Conservation (phyloP, 2,888 invertebrate genomes). For the Eumacrocentrus americanus region DNA sequence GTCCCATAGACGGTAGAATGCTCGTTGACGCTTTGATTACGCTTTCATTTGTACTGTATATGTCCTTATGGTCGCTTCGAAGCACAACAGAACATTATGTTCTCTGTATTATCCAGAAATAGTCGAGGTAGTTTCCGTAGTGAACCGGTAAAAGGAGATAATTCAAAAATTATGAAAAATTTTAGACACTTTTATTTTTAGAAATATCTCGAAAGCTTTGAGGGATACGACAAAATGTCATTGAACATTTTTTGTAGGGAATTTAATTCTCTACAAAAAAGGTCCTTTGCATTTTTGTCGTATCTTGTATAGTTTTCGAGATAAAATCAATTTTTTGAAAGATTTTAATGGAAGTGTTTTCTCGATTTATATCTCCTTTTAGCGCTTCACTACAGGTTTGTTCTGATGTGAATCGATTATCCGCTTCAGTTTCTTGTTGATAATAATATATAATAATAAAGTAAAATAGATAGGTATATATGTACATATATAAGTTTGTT, state of each 20-base stretch:
- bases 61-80: constrained; percentile 11
- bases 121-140: too few species aligned
- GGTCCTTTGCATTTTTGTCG: background rate
- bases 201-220: background rate
- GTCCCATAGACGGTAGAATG: background rate
- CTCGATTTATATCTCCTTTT: too few species aligned
- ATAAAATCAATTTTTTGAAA: too few species aligned
- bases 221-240: too few species aligned
- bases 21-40: constrained; percentile 19
- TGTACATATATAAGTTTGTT: background rate
- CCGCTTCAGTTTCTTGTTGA: background rate
- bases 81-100: constrained; percentile 4
- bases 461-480: background rate
- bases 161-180: too few species aligned
- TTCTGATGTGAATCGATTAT: background rate
- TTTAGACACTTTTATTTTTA: too few species aligned
- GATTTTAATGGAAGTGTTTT: too few species aligned
- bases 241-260: background rate
- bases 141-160: too few species aligned
- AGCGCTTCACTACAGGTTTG: too few species aligned
- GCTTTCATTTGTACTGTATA: constrained; percentile 14
- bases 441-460: background rate
- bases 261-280: background rate
- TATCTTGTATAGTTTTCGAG: background rate
- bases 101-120: background rate